These are phyloP conservation scores for Craniophora ligustri DNA, from an alignment of 2,888 invertebrate species.

Conservation along the genomic window DNA sequence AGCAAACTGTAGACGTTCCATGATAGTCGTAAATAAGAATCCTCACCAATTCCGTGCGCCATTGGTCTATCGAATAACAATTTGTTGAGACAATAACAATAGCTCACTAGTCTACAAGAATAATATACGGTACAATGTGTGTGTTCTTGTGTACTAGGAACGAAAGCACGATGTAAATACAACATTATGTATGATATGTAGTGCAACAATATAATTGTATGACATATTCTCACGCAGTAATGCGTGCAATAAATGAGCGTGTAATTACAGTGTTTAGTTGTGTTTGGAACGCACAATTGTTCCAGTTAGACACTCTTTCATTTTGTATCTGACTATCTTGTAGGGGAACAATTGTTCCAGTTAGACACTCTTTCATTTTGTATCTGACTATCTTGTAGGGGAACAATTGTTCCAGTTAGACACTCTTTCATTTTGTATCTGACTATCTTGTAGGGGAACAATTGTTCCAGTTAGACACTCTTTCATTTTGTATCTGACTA, in stretches of 20 bases:
- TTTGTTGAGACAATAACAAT: conserved; percentile 30
- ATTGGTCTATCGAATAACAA: conserved; percentile 45
- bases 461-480: conserved; percentile 30
- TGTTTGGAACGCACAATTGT: conserved; percentile 41
- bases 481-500: conserved; percentile 39
- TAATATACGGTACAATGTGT: neutral
- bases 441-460: conserved; percentile 38
- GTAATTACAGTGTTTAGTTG: conserved; percentile 47
- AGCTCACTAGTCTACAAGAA: conserved; percentile 18
- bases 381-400: conserved; percentile 42
- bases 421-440: conserved; percentile 42
- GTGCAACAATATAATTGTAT: conserved; percentile 50
- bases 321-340: conserved; percentile 39
- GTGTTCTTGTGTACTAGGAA: conserved; percentile 23
- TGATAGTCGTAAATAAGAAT: conserved; percentile 42
- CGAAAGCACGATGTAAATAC: conserved; percentile 46
- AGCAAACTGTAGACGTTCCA: conserved; percentile 9
- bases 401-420: conserved; percentile 25
- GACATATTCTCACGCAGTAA: conserved; percentile 55
- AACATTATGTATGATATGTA: conserved; percentile 43
- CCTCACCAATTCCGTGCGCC: conserved; percentile 24
- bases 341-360: conserved; percentile 29
- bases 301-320: conserved; percentile 35
- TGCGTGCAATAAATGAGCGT: conserved; percentile 46
- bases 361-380: conserved; percentile 35